Base-by-base conservation (phyloP, 2,888 invertebrate species). In the Octonoba sinensis region DNA sequence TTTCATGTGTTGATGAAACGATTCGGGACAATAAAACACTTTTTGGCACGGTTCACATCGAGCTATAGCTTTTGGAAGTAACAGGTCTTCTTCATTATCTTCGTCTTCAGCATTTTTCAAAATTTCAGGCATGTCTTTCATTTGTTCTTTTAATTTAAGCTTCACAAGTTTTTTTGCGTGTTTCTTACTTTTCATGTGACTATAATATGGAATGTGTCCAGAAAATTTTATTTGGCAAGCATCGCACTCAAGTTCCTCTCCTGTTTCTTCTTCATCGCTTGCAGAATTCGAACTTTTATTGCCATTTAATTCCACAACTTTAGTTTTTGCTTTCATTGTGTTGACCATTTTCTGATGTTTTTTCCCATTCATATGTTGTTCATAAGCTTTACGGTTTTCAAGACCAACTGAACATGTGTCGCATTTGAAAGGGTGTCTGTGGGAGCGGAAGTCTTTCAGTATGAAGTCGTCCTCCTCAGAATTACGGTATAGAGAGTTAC, bases 141-240 rank as follows among this genome's bases (percentile, higher is more conserved):
- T 18, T 1, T 57, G 18, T 44, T 66, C 59, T 16, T 66, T 82
- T 12, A 82, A 24, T 11, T 57, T 75, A 18, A 71, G 44, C 24
- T 75, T 70, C 11, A 66, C 71, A 13, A 75, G 12, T n/a, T 65
- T 64, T 47, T 75, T 75, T 0, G 65, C 24, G 18, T 82, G 82
- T 6, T 47, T 2, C n/a, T 51, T 66, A 0, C 82, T 71, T 22
- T 60, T 75, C 13, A 71, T 16, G 15, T 82, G 82, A 3, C 24
- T 11, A 18, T 15, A 18, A 36, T 66, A 75, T 4, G 69, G 49
- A 13, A 44, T 59, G 54, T 65, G 20, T 0, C 75, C 75, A 16
- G 71, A 47, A 22, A 82, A 56, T 1, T 54, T 27, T 18, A 66
- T 71, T 3, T 59, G 18, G 46, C 82, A 82, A 16, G 76, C 65